Evolutionary conservation across 2,113 vertebrate species (phyloP).

Genomic region (Ibidorhyncha struthersii): DNA sequence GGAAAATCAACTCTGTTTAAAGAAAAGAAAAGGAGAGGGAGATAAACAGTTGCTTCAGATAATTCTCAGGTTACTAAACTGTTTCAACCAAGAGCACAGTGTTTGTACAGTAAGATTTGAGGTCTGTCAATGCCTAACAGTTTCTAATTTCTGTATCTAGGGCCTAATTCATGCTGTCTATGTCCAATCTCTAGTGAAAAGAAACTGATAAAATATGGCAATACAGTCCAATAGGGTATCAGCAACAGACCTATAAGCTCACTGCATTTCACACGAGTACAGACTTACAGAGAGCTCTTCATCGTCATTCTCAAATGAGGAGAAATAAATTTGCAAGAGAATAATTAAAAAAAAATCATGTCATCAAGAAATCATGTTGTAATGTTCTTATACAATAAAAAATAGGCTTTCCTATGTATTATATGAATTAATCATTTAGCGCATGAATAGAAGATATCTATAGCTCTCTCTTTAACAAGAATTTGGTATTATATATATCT

Average conservation of each 20-base stretch:
- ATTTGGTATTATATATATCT: neutral
- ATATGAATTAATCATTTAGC: neutral
- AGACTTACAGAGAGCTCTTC: neutral
- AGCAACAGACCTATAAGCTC: neutral
- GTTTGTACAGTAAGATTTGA: neutral
- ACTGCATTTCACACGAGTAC: neutral
- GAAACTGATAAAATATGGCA: neutral
- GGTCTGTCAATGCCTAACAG: neutral
- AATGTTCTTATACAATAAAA: neutral
- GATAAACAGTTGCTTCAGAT: neutral
- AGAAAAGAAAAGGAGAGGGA: neutral
- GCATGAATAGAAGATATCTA: neutral
- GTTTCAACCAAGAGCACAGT: neutral
- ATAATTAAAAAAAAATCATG: accelerated
- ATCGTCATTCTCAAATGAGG: neutral
- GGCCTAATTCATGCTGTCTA: neutral
- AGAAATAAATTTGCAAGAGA: neutral
- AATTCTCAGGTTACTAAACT: neutral
- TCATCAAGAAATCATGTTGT: neutral
- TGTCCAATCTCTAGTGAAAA: neutral
- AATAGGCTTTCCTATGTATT: neutral
- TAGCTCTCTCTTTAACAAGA: neutral
- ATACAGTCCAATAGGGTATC: neutral
- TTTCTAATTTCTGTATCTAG: neutral
- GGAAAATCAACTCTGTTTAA: neutral